Base-by-base conservation (phyloP, 2,888 invertebrate genomes). In the Monopis laevigella region DNA sequence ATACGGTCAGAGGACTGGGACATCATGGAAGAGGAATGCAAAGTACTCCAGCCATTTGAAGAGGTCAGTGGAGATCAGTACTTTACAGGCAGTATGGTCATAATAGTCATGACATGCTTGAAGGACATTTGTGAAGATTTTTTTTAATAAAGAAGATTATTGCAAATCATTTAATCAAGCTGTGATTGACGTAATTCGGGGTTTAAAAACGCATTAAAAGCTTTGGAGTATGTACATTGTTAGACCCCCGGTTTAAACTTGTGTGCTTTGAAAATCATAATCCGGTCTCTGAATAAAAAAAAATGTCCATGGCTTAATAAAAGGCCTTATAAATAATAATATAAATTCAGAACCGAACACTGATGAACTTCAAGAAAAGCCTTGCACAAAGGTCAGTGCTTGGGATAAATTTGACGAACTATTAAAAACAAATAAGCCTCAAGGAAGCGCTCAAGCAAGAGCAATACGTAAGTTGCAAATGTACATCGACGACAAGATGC, bases 401-500 rank as follows among this genome's bases (percentile, higher is more conserved):
- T 41, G 30, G 40, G 40, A 21, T 10, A 32, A 28, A 11, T 41
- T 41, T 12, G 40, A 41, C 13, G 32, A 41, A 14, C 14, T 41
- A 17, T 7, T 41, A 32, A 41, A 19, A 21, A n/a, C 17, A 21
- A 42, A 42, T n/a, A 41, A 41, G 27, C 29, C 29, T 6, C 29
- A 29, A 29, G 14, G 39, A 12, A 39, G 11, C 16, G 26, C 39
- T 24, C 3, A 8, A 11, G 39, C 39, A 8, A 42, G 19, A 21
- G 38, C 42, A 2, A 39, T 39, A 30, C 26, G 30, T 19, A 38
- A 42, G 12, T 19, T 42, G 7, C 38, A 42, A 18, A 42, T 42
- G 42, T 42, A 38, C 24, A 12, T 42, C 10, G 42, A 38, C 12
- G 42, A 42, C n/a, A 30, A 42, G 14, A 28, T 39, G 38, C 19